Conservation (phyloP, 2,113 vertebrate genomes). For the Hymenochirus boettgeri region DNA sequence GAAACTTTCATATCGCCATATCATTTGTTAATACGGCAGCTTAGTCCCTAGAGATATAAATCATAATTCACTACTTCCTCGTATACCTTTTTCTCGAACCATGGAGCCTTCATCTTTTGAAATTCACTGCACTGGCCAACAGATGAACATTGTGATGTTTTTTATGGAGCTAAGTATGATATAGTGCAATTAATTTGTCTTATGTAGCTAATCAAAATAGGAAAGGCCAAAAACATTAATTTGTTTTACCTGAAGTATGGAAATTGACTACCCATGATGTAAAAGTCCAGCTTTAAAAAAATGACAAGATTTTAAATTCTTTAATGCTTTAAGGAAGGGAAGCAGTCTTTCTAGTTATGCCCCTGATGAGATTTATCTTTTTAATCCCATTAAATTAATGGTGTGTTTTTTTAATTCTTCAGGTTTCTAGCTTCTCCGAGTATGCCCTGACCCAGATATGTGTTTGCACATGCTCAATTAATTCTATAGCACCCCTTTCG, state of each 20-base stretch:
- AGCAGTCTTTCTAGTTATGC: too few species aligned
- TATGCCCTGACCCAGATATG: too few species aligned
- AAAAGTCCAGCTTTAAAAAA: conserved; percentile 30
- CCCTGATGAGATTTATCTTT: too few species aligned
- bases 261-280: conserved; percentile 32
- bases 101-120: conserved; percentile 4
- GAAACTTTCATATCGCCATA: not conserved
- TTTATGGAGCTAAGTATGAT: conserved; percentile 32
- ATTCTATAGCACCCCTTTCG: too few species aligned
- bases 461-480: too few species aligned
- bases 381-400: too few species aligned
- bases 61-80: conserved; percentile 5
- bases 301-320: too few species aligned
- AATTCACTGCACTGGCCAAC: conserved; percentile 12
- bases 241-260: conserved; percentile 37
- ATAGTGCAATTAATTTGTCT: conserved; percentile 40
- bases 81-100: not conserved
- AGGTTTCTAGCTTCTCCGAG: too few species aligned
- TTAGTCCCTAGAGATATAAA: conserved; percentile 6
- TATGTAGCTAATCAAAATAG: conserved; percentile 28
- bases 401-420: too few species aligned
- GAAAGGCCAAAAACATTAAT: conserved; percentile 38
- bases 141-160: not conserved
- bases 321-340: too few species aligned
- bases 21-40: conserved; percentile 11